Conservation (phyloP, 2,888 invertebrate species). For the Abrostola tripartita region DNA sequence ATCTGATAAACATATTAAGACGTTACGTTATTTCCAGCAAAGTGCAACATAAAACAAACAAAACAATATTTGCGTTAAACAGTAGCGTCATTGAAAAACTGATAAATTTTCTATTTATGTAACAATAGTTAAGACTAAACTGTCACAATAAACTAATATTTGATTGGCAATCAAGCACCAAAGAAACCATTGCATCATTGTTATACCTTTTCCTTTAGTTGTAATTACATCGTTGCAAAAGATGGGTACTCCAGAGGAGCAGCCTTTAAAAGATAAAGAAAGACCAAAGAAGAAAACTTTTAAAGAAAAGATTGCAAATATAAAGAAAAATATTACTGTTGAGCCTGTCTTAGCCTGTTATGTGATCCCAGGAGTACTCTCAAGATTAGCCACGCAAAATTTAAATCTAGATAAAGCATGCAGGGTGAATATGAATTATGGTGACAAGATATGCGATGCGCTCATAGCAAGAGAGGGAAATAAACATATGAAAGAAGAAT, state of each 20-base stretch:
- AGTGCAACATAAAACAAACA: slow-evolving; percentile 39
- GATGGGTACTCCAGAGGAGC: slow-evolving; percentile 73
- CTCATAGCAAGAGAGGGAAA: slow-evolving; percentile 91
- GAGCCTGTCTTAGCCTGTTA: slow-evolving; percentile 90
- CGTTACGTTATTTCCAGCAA: neutral
- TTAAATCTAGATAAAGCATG: slow-evolving; percentile 95
- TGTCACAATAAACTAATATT: slow-evolving; percentile 60
- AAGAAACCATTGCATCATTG: slow-evolving; percentile 19
- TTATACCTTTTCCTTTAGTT: slow-evolving; percentile 45
- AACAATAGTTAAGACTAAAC: slow-evolving; percentile 48
- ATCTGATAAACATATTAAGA: slow-evolving; percentile 1
- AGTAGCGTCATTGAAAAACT: slow-evolving; percentile 45
- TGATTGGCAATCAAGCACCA: slow-evolving; percentile 47
- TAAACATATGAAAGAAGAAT: slow-evolving; percentile 89
- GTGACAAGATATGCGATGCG: slow-evolving; percentile 91
- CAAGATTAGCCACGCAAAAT: slow-evolving; percentile 93
- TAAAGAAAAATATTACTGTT: slow-evolving; percentile 89
- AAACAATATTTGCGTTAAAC: slow-evolving; percentile 45
- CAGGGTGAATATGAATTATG: slow-evolving; percentile 92
- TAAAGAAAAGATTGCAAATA: slow-evolving; percentile 78
- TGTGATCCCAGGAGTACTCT: slow-evolving; percentile 89
- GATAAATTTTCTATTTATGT: slow-evolving; percentile 57
- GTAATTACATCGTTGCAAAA: slow-evolving; percentile 35
- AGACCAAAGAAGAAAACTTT: slow-evolving; percentile 70
- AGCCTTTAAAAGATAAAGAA: slow-evolving; percentile 67